Base-by-base conservation (phyloP, 2,113 vertebrate species). In the Sterrhoptilus dennistouni region DNA sequence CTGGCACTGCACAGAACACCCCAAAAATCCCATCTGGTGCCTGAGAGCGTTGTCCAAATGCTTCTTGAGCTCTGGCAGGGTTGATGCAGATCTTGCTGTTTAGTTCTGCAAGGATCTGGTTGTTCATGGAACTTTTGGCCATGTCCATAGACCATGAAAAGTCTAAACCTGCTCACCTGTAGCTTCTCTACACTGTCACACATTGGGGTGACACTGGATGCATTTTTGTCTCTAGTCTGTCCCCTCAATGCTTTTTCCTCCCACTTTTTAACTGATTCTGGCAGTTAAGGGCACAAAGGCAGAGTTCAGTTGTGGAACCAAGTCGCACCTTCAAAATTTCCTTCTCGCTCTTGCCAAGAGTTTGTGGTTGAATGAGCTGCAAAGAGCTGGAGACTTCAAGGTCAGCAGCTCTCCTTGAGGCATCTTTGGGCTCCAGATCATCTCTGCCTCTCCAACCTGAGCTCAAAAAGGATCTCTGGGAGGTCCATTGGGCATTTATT, bases 11-110 rank as follows among this genome's bases (percentile, higher is more conserved):
- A 49, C 12, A 44, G 18, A 27, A 28, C 25, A 9, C 25, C 10
- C 49, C 49, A 49, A 56, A 69, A 83, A 50, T 56, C 71, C 22
- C 56, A 50, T 56, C 42, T 28, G 3, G 15, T 20, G 42, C 22
- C 22, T 42, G 22, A 44, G 10, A 11, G 7, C 1, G 0, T 44
- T 70, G 64, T 33, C 56, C 64, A 56, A 77, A 70, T 2, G 0
- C 64, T 33, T 44, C 18, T 40, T 28, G 71, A 77, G 2, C 40
- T 19, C 64, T 33, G 24, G 13, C 20, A 40, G 53, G 20, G 53
- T 4, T 75, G 49, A 42, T 77, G 56, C 22, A 83, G 29, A 38
- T 90, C 64, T 45, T 76, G 36, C 3, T 45, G 45, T 45, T 80
- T 44, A 0, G 0, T 21, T 93, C 31, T 63, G 11, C 24, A 47